These are phyloP conservation scores for Agriotes lineatus DNA, from an alignment of 2,888 invertebrate species.

Conservation along the genomic window DNA sequence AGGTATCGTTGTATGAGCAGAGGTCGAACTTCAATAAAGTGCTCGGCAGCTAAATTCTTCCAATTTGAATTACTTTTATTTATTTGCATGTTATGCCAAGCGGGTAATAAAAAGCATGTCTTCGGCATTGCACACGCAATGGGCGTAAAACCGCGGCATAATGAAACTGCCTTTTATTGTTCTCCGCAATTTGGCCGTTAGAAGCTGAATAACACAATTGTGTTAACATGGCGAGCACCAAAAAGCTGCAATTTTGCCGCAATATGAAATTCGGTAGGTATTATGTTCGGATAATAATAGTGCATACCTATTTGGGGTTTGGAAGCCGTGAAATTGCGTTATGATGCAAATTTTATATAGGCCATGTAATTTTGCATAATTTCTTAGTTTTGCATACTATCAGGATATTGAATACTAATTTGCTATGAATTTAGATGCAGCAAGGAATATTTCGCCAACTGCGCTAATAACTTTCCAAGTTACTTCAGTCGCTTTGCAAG, in stretches of 20 bases:
- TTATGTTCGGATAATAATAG: slow-evolving; percentile 16
- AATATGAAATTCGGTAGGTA: slow-evolving; percentile 11
- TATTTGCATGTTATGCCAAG: no score
- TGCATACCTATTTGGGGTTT: slow-evolving; percentile 5
- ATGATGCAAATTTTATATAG: slow-evolving; percentile 17
- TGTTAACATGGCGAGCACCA: slow-evolving; percentile 7
- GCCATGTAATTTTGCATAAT: slow-evolving; percentile 7
- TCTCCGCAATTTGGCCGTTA: not conserved
- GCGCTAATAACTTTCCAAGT: no score
- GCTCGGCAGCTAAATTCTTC: no score
- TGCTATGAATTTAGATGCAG: slow-evolving; percentile 6
- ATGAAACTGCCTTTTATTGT: slow-evolving; percentile 6
- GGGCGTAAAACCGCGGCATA: slow-evolving; percentile 3
- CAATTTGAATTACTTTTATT: no score
- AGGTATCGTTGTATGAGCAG: no score
- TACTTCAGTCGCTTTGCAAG: no score
- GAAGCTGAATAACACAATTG: slow-evolving; percentile 11
- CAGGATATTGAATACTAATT: slow-evolving; percentile 11
- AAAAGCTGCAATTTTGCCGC: slow-evolving; percentile 10
- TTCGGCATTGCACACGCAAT: not conserved
- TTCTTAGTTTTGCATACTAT: slow-evolving; percentile 3
- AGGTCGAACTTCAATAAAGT: no score
- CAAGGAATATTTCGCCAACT: not conserved
- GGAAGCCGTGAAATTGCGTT: slow-evolving; percentile 7
- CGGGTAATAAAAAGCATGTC: no score